These are phyloP conservation scores for Gonioctena quinquepunctata DNA, from an alignment of 1,140 invertebrate species.

Conservation along the genomic window DNA sequence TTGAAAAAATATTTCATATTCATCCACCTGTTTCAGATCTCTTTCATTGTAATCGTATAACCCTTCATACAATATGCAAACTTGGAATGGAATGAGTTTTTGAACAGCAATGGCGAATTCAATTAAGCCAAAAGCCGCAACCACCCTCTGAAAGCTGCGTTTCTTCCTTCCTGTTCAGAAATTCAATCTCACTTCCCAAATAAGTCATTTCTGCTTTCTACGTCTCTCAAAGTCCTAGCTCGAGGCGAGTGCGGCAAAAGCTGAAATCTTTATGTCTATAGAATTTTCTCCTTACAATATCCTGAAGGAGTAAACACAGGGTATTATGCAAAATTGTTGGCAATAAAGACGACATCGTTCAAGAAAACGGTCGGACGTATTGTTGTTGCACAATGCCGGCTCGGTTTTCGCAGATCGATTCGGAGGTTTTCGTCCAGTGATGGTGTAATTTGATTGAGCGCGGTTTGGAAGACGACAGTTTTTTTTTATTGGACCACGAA, in stretches of 20 bases:
- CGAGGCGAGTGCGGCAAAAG: not conserved
- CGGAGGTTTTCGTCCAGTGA: not conserved
- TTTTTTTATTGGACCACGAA: not conserved
- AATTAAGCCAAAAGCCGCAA: not conserved
- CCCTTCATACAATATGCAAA: too few relatives aligned
- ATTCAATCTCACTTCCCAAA: constrained; percentile 7
- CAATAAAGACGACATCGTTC: constrained; percentile 32
- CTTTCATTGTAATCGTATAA: too few relatives aligned
- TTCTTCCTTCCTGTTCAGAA: not conserved
- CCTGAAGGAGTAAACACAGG: constrained; percentile 30
- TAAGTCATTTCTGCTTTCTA: constrained; percentile 18
- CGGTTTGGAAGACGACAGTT: not conserved
- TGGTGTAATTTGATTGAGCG: not conserved
- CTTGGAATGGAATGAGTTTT: too few relatives aligned
- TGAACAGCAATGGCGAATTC: not conserved
- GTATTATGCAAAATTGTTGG: constrained; percentile 35
- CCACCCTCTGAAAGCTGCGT: not conserved
- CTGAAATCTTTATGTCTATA: constrained; percentile 30
- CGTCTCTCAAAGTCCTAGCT: not conserved
- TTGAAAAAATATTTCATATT: too few relatives aligned
- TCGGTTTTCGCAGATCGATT: constrained; percentile 7
- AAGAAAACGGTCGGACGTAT: constrained; percentile 29
- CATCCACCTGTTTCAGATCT: too few relatives aligned
- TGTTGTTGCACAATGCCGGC: constrained; percentile 28
- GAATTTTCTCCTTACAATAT: constrained; percentile 28